phyloP scores from a whole-genome alignment of 2,113 vertebrate species.

The Laticauda laticaudata region DNA sequence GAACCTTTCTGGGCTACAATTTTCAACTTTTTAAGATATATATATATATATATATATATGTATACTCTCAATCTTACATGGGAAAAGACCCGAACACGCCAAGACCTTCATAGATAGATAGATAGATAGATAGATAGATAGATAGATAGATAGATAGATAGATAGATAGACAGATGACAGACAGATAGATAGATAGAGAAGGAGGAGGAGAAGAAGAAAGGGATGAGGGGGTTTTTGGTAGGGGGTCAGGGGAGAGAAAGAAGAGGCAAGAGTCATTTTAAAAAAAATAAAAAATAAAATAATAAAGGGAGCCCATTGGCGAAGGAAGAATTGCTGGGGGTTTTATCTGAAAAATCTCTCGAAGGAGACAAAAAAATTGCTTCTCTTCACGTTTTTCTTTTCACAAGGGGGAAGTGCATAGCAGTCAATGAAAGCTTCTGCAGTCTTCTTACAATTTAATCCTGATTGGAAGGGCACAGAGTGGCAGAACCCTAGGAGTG shows the following conservation, averaged over 20 bases:
- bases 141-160: no score
- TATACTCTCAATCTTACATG: no score
- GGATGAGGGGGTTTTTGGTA: no score
- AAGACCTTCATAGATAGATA: no score
- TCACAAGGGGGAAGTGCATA: neutral
- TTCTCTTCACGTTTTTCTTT: neutral
- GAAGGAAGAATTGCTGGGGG: constrained; percentile 38
- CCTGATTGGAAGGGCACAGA: neutral
- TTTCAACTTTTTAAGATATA: constrained; percentile 30
- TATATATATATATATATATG: neutral
- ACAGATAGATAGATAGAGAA: no score
- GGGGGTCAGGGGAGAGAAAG: constrained; percentile 27
- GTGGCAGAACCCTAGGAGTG: neutral
- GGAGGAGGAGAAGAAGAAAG: neutral
- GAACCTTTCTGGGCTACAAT: constrained; percentile 53
- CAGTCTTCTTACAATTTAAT: neutral
- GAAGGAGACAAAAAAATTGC: neutral
- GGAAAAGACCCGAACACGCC: no score
- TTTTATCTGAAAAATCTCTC: neutral
- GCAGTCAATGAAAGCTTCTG: neutral
- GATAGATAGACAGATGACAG: no score
- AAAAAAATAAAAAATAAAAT: neutral
- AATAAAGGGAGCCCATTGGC: constrained; percentile 29
- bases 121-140: no score
- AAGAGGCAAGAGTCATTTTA: constrained; percentile 26